Evolutionary conservation across 2,888 invertebrate genomes (phyloP), one percentile per base, ranked within the genome.

Genomic region (Ornithoptera priamus): DNA sequence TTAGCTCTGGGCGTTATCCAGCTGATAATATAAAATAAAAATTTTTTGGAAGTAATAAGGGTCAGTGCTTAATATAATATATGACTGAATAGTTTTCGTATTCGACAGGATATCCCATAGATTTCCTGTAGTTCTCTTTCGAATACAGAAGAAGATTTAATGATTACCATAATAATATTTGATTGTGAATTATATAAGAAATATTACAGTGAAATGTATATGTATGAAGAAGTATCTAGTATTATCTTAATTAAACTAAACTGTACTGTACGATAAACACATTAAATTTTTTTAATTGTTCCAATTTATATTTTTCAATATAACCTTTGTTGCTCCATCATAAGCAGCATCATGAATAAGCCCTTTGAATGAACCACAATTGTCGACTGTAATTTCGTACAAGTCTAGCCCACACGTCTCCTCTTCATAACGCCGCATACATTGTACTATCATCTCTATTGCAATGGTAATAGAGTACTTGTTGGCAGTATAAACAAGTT

Each of bases 331-430:
- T 57, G n/a, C 57, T 20, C 57, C 57, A 57, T 36, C 66, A 36
- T 1, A 56, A 18, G 10, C 39, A 24, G 73, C 61, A 74, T 76
- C 67, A 79, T 82, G 81, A 85, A 83, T 83, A 83, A 77, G 73
- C 71, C 80, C 75, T 69, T 46, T 70, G 72, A 74, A 71, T 75
- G 80, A 85, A 85, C 85, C 86, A 77, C 86, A 86, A 83, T 81
- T 78, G 85, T 80, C 81, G 79, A 79, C 84, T 70, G 84, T 78
- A 86, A 88, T 87, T 86, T 85, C 74, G 81, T 81, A 84, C 84
- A 84, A 85, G 84, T 83, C 85, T 83, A 77, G 76, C 78, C 80
- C 83, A 86, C 84, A 85, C 85, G 78, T 84, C 81, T 83, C 77
- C 77, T 79, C 78, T 74, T 73, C 77, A 74, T 68, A 67, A 61